Base-by-base conservation (phyloP, 2,113 vertebrate species). In the Zapus hudsonius region DNA sequence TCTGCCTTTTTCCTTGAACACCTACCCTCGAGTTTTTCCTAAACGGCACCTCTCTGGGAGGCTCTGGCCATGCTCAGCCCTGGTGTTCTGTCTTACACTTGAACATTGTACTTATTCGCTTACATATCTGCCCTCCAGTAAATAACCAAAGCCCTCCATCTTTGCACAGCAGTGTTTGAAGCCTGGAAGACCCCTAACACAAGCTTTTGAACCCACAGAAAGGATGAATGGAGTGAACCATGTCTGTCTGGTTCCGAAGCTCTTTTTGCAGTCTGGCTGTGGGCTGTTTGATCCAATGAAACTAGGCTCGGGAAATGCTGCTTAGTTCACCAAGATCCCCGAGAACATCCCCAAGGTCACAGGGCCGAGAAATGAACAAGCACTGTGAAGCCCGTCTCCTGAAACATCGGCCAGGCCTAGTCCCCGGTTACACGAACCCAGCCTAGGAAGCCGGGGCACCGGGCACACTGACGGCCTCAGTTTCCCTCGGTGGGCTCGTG, bases 321-420 rank as follows among this genome's bases (percentile, higher is more conserved):
- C 27, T 57, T 11, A n/a, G 63, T 33, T 67, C n/a, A n/a, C n/a
- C n/a, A n/a, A 78, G 36, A 40, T 47, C 40, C 15, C n/a, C 27
- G 72, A 88, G 63, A 19, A 5, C 22, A 4, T 33, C 23, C 47
- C 87, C 95, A 96, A 96, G 93, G 95, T 95, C 95, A 94, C 84
- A 75, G 1, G 55, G 63, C n/a, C 59, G 52, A 31, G 44, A 70
- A 31, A 16, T 12, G 55, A 38, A 33, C 7, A n/a, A 31, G n/a
- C 40, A 63, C 84, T 59, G 67, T 59, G 73, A 29, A 72, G 70
- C 15, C 64, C 27, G 23, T 61, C 27, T 82, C 76, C 89, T 69
- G 42, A 90, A 57, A 20, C 42, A 63, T 31, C 4, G 22, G 27
- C 25, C 55, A 82, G 19, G 11, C 27, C 63, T 82, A 69, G 20